Evolutionary conservation across 2,888 invertebrate species (phyloP), one percentile per base, ranked within the genome.

Genomic region (Macrophya alboannulata): DNA sequence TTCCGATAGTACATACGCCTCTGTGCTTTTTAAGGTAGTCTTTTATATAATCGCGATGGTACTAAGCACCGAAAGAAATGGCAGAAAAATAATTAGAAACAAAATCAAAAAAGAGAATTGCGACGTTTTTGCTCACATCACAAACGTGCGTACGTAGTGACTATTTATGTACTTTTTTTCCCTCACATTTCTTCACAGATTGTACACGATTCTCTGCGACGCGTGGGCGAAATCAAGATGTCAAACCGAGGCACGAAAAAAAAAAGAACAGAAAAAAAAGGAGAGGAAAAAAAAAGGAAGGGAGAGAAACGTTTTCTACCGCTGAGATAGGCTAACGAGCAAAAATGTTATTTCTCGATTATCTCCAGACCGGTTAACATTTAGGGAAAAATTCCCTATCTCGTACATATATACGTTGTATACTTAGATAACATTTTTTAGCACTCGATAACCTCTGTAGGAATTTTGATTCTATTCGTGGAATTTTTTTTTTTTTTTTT

Each of bases 261-360:
- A 71, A 71, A 43, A 71, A 1, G 8, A 40, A 17, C 10, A 15
- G 15, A 12, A 71, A 71, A 62, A 25, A 25, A 12, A 62, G 12
- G 51, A 17, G 15, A 55, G 17, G 17, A 55, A 55, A 10, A 10
- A 12, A 6, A 4, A 4, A 62, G 21, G 21, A 25, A 62, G 25
- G 62, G 62, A 37, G n/a, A 71, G 37, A 37, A 40, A 37, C 71
- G 71, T 40, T 71, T 71, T 2, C 71, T 71, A 40, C 15, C 31
- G 37, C 71, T 12, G 71, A 40, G 40, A 40, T 37, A 71, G 71
- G 71, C 37, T 71, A 71, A 71, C 37, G 71, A 71, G 71, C 71
- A 71, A 71, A 71, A 71, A 71, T 71, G 37, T 37, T 71, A 71
- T 37, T 71, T 71, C 37, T 37, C 71, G 71, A 71, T 71, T 71